Evolutionary conservation across 2,797 vertebrate species (phyloP), one percentile per base, ranked within the genome.

Genomic region (Myotis vivesi): DNA sequence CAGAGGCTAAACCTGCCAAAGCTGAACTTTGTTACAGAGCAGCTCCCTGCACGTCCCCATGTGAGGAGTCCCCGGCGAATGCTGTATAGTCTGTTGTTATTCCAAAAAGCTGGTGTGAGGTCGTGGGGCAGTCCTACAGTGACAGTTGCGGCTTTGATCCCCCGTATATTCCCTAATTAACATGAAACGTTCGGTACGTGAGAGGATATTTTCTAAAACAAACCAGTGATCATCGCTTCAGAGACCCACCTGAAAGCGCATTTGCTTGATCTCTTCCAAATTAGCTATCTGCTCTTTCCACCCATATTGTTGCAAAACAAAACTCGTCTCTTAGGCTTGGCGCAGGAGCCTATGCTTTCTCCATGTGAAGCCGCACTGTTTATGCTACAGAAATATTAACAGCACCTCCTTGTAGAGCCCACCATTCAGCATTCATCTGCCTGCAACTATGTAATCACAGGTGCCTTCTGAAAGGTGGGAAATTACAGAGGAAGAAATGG

Each of bases 381-480:
- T 68, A 71, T 28, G 49, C 33, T 6, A n/a, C 23, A 87, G 57
- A 33, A 30, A 0, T 33, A 77, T 73, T 16, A 69, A 76, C 10
- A 28, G 3, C 13, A 1, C 4, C 16, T 57, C 69, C 25, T 51
- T 8, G 28, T 9, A 15, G 59, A 49, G 82, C 71, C 73, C 8
- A 5, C 28, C 46, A 7, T 6, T 73, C 53, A 17, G 62, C 33
- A 30, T 82, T 89, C 85, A 72, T 87, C 83, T 94, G 20, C 25
- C 84, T 87, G 19, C 36, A 75, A 83, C 49, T 95, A 53, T 68
- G 88, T 92, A 83, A 94, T 96, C 86, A 68, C 64, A 57, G 94
- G 75, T 76, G 3, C 25, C 30, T 92, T 86, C 76, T 77, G 69
- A 92, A 81, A 97, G 17, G 5, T 90, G 23, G 82, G 77, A 75